Evolutionary conservation across 2,113 vertebrate species (phyloP).

Genomic region (Myotis lucifugus): DNA sequence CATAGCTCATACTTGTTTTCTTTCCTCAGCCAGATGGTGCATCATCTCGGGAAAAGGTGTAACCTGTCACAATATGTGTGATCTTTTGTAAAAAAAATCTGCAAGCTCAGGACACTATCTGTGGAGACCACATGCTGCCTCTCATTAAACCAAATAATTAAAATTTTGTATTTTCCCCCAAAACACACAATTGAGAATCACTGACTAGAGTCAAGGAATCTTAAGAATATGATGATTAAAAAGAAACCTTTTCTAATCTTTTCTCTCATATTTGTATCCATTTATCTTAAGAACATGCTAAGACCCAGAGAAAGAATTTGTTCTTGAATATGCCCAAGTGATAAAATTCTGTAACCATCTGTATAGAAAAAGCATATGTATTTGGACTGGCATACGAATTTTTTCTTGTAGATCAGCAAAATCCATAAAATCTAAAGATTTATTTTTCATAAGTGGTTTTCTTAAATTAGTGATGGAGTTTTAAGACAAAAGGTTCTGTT

Average conservation of each 20-base stretch:
- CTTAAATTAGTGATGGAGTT: neutral
- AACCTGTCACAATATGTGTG: slow-evolving; percentile 71
- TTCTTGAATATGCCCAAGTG: neutral
- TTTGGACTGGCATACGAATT: neutral
- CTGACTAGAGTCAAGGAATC: neutral
- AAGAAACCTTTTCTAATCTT: neutral
- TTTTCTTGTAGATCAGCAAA: neutral
- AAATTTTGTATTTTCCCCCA: slow-evolving; percentile 14
- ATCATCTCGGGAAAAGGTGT: slow-evolving; percentile 68
- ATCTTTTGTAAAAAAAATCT: slow-evolving; percentile 52
- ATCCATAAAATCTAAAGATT: neutral
- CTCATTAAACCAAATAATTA: slow-evolving; percentile 60
- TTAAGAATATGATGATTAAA: neutral
- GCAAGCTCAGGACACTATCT: neutral
- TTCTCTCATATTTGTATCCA: neutral
- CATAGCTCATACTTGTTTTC: slow-evolving; percentile 51
- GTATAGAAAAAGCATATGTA: neutral
- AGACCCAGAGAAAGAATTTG: neutral
- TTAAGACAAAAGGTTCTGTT: neutral
- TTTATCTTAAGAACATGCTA: neutral
- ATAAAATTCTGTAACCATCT: neutral
- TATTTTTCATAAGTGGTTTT: neutral
- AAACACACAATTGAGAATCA: neutral
- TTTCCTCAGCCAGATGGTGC: slow-evolving; percentile 73
- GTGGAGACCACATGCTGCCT: neutral